Evolutionary conservation across 2,113 vertebrate species (phyloP).

Genomic region (Corythornis madagascariensis): DNA sequence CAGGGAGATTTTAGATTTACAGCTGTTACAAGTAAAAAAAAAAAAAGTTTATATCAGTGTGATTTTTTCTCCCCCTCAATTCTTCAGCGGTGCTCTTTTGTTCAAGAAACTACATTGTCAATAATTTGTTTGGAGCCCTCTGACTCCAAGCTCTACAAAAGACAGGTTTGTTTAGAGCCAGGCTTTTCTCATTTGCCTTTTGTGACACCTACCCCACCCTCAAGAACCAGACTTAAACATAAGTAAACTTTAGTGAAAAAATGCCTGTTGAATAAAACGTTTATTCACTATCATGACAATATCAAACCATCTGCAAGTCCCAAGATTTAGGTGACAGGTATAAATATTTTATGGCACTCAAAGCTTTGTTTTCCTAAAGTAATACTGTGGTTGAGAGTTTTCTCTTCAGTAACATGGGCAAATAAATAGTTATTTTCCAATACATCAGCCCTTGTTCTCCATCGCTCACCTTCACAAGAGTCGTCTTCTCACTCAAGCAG

Average conservation of each 20-base stretch:
- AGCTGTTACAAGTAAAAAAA: not conserved
- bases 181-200: not conserved
- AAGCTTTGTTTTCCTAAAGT: not conserved
- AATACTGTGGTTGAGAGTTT: not conserved
- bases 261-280: not conserved
- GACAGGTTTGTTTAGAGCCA: not conserved
- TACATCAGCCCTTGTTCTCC: not conserved
- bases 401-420: not conserved
- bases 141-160: not conserved
- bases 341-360: not conserved
- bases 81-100: not conserved
- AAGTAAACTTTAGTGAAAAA: not conserved
- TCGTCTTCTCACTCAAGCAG: not conserved
- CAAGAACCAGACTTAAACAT: not conserved
- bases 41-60: not conserved
- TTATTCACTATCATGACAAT: not conserved
- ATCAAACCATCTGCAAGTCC: not conserved
- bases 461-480: not conserved
- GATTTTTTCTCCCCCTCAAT: not conserved
- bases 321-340: not conserved
- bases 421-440: not conserved
- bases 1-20: not conserved
- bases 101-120: not conserved
- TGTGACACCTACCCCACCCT: not conserved
- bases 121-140: not conserved